Percentiles rank a stretch among this genome's conserved stretches.
phyloP scores from a whole-genome alignment of 2,888 invertebrate species.

The Polymixis flavicincta region DNA sequence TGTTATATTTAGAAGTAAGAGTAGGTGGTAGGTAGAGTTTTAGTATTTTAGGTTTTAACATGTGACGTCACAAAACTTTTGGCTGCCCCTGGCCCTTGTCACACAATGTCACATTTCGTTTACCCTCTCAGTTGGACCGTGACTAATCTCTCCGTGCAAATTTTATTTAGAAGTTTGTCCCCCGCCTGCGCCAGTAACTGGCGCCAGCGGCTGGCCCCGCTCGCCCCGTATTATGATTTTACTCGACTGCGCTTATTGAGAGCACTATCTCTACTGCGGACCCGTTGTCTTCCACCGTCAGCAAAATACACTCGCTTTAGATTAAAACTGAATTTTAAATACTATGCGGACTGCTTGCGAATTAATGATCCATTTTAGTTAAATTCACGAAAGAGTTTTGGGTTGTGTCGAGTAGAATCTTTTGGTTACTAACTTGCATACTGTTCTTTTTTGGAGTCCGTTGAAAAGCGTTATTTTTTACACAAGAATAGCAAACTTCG shows the following conservation, averaged over 20 bases:
- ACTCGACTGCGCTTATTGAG: constrained; percentile 83
- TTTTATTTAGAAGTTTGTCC: no score
- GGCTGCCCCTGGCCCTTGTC: no score
- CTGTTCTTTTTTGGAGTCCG: neutral
- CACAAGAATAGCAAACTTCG: no score
- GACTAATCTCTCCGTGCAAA: no score
- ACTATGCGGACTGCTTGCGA: constrained; percentile 9
- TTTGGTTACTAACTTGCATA: neutral
- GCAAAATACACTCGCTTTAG: constrained; percentile 57
- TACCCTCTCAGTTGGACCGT: no score
- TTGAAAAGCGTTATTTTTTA: neutral
- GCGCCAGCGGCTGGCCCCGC: constrained; percentile 20
- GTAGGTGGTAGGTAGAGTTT: no score
- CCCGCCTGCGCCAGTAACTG: constrained; percentile 26
- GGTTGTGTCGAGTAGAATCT: neutral
- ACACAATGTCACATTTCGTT: no score
- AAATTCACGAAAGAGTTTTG: neutral
- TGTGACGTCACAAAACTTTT: no score
- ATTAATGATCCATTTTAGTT: neutral
- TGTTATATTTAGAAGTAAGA: no score
- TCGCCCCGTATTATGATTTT: constrained; percentile 80
- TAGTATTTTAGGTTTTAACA: no score
- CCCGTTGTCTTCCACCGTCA: constrained; percentile 69
- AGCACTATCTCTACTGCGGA: constrained; percentile 73
- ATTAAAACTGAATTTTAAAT: constrained; percentile 60